Percentiles rank a stretch among this genome's conserved stretches.
phyloP scores from a whole-genome alignment of 2,113 vertebrate species.

The Centrocercus urophasianus region DNA sequence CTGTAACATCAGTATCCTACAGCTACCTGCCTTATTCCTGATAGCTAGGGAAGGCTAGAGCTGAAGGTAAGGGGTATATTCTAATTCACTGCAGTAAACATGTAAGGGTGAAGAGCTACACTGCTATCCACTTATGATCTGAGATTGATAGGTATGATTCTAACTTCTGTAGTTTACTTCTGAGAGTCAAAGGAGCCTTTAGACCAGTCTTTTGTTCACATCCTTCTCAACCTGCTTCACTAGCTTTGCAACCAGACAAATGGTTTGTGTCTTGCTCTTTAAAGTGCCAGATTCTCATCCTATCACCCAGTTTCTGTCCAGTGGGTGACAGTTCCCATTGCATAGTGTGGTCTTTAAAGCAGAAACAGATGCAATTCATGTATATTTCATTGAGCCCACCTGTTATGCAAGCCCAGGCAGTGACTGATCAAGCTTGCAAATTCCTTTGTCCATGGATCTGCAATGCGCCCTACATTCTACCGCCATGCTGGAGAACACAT shows the following conservation, averaged over 20 bases:
- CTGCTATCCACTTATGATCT: background rate
- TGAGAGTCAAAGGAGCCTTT: background rate
- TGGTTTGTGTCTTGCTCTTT: background rate
- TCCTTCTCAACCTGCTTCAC: background rate
- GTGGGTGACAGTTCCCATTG: slow-evolving; percentile 28
- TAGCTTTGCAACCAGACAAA: background rate
- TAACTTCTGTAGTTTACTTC: background rate
- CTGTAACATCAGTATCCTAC: background rate
- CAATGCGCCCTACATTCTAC: slow-evolving; percentile 54
- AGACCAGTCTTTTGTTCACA: background rate
- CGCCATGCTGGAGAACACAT: background rate
- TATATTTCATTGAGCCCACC: slow-evolving; percentile 57
- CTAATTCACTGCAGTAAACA: background rate
- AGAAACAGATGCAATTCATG: slow-evolving; percentile 70
- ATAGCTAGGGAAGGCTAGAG: background rate
- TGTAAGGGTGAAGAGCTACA: background rate
- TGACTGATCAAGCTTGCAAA: slow-evolving; percentile 44
- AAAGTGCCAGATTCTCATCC: background rate
- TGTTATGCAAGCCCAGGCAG: slow-evolving; percentile 26
- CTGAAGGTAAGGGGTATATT: background rate
- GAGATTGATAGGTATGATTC: background rate
- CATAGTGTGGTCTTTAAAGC: slow-evolving; percentile 57
- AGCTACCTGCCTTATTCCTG: background rate
- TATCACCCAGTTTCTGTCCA: slow-evolving; percentile 11
- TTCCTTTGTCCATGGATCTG: slow-evolving; percentile 56